Base-by-base conservation (phyloP, 2,797 vertebrate genomes). In the Siniperca scherzeri region DNA sequence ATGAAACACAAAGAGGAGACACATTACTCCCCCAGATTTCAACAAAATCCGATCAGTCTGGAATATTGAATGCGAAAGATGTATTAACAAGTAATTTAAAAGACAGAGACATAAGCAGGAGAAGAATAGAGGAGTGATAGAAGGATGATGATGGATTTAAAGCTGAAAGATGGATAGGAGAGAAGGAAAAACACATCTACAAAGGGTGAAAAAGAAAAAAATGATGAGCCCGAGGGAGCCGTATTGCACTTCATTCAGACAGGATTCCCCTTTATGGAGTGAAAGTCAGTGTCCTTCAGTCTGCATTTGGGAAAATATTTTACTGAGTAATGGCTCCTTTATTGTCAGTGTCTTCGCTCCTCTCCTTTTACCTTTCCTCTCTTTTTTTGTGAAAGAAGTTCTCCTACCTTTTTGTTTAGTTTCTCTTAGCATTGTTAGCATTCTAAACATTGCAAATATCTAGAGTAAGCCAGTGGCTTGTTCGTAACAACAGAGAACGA, bases 251-350 rank as follows among this genome's bases (percentile, higher is more conserved):
- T 86, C 61, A 50, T 73, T 86, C 61, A 60, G 70, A 46, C 72
- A 77, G 16, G 42, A 88, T 79, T 91, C 61, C 78, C 79, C 76
- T 81, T 82, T 78, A 87, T 70, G 78, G 80, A 78, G 30, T 69
- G 33, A 78, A 80, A 68, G 19, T 14, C 38, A 67, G 50, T 36
- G 46, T 86, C 50, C 71, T 77, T 87, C 60, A 67, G 64, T 67
- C 17, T 77, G 36, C 53, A 61, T 38, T 1, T 25, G 55, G 53
- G 62, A 69, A 74, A 78, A 74, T 70, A 66, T 69, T 76, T 81
- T 7, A 78, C 46, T 64, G 72, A 76, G 44, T 69, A 55, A 80
- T 22, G 7, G 21, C 55, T 78, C 17, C 33, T 72, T 78, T 53
- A 65, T 81, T 68, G n/a, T 46, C 44, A 1, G 13, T 12, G 16